phyloP scores from a whole-genome alignment of 2,888 invertebrate genomes.

The Netelia virgata region DNA sequence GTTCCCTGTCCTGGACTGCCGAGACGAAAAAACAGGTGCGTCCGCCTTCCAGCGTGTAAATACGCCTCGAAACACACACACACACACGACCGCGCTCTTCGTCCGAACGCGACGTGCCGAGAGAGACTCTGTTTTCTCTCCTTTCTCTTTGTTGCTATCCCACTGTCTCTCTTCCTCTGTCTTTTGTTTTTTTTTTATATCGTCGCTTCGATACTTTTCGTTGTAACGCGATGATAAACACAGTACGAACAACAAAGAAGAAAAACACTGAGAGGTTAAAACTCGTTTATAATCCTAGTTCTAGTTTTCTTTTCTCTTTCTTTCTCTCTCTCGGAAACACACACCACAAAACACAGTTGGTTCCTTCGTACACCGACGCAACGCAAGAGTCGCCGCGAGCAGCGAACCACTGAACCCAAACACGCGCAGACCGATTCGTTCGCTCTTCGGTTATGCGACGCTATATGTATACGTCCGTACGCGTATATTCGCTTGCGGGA shows the following conservation, averaged over 20 bases:
- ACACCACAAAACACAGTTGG: background rate
- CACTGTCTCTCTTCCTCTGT: background rate
- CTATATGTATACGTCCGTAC: slow-evolving; percentile 24
- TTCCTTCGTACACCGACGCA: background rate
- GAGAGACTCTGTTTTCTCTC: background rate
- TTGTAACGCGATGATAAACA: too few relatives aligned
- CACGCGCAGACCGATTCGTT: slow-evolving; percentile 53
- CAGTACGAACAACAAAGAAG: too few relatives aligned
- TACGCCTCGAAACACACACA: background rate
- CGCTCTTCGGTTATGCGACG: slow-evolving; percentile 27
- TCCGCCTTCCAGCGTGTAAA: background rate
- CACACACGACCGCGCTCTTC: background rate
- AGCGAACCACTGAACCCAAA: slow-evolving; percentile 25
- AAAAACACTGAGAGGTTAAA: too few relatives aligned
- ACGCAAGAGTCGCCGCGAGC: too few relatives aligned
- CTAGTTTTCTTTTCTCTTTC: background rate
- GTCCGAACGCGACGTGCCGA: background rate
- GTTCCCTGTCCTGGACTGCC: background rate
- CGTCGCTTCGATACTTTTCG: background rate
- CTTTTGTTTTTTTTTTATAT: background rate
- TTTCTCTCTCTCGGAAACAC: background rate
- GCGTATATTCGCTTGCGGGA: slow-evolving; percentile 23
- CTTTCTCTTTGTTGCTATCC: slow-evolving; percentile 22
- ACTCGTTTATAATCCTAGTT: background rate
- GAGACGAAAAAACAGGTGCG: background rate